Conservation (phyloP, 35 echinoderm and acorn worm genomes). For the Apostichopus parvimensis region DNA sequence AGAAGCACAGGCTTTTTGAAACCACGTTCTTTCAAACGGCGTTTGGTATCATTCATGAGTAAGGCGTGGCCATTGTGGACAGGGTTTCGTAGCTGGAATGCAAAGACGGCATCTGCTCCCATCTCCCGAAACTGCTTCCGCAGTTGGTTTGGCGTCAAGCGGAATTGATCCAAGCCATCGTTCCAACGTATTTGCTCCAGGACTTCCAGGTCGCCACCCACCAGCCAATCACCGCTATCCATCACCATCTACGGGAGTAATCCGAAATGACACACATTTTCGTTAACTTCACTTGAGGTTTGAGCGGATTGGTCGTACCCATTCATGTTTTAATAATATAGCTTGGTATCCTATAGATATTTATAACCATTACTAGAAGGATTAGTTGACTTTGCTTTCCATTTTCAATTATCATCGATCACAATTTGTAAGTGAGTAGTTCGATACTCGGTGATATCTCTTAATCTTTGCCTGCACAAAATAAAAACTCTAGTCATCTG, state of each 20-base stretch:
- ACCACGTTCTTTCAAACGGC: conserved; percentile 78
- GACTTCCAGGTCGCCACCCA: conserved; percentile 91
- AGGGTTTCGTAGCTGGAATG: conserved; percentile 98
- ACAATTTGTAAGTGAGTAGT: no score
- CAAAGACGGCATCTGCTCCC: conserved; percentile 93
- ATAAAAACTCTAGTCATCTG: no score
- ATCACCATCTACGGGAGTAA: conserved; percentile 81
- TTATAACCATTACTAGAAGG: no score
- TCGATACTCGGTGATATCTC: no score
- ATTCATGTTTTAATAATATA: no score
- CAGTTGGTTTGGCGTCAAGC: conserved; percentile 87
- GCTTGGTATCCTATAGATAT: no score
- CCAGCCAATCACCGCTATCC: conserved; percentile 97
- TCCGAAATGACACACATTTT: no score
- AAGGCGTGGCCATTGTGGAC: conserved; percentile 98
- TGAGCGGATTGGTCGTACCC: no score
- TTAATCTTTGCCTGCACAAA: no score
- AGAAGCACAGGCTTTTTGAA: conserved; percentile 93
- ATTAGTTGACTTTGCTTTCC: no score
- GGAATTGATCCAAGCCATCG: conserved; percentile 89
- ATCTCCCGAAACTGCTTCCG: conserved; percentile 72
- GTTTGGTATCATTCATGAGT: conserved; percentile 98
- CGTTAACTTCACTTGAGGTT: no score
- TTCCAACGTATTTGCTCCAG: conserved; percentile 90
- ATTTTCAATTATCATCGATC: no score